phyloP scores from a whole-genome alignment of 2,888 invertebrate genomes.

The Acleris sparsana region DNA sequence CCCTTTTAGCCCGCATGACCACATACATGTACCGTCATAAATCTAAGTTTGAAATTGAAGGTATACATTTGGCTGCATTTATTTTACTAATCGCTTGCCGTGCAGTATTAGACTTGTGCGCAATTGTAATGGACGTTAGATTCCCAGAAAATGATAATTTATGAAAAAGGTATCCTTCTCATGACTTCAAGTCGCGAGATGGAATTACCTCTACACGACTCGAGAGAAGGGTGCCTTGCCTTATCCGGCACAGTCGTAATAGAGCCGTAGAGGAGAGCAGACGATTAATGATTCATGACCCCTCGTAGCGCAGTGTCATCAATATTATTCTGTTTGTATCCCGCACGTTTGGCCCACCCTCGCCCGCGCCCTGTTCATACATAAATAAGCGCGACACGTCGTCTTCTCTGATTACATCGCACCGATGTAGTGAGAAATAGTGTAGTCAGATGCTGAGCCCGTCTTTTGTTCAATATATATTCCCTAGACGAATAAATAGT shows the following conservation, averaged over 20 bases:
- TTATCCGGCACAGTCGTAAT: slow-evolving; percentile 80
- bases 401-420: slow-evolving; percentile 84
- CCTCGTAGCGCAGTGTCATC: slow-evolving; percentile 82
- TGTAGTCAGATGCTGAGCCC: slow-evolving; percentile 78
- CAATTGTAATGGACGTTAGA: background rate
- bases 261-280: slow-evolving; percentile 80
- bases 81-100: background rate
- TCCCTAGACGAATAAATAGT: slow-evolving; percentile 79
- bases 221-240: slow-evolving; percentile 74
- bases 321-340: slow-evolving; percentile 84
- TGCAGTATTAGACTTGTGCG: background rate
- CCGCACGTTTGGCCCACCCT: slow-evolving; percentile 79
- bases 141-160: slow-evolving; percentile 17
- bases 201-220: slow-evolving; percentile 54
- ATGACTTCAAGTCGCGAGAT: slow-evolving; percentile 45
- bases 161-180: slow-evolving; percentile 54
- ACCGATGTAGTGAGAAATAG: slow-evolving; percentile 83
- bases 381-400: slow-evolving; percentile 84
- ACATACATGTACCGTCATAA: too few relatives aligned
- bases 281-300: slow-evolving; percentile 85
- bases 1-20: too few relatives aligned
- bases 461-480: slow-evolving; percentile 82
- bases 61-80: background rate
- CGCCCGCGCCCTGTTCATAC: slow-evolving; percentile 81
- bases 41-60: too few relatives aligned